Conservation (phyloP, 2,888 invertebrate genomes). For the Drosophila mettleri region DNA sequence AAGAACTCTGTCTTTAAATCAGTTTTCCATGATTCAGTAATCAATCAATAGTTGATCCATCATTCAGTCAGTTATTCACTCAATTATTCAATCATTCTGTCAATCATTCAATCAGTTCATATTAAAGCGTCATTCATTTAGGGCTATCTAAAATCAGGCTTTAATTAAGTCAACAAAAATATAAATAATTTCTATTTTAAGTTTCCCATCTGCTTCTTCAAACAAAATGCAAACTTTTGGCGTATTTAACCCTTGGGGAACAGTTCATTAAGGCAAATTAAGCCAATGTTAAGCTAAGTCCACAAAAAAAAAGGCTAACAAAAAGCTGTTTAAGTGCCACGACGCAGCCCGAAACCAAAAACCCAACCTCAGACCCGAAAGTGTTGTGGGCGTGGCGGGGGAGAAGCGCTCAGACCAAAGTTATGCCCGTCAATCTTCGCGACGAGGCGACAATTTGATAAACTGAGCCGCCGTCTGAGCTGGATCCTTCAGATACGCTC, state of each 20-base stretch:
- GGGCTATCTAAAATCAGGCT: neutral
- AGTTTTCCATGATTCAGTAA: no score
- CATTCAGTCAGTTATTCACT: no score
- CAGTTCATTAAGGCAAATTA: conserved; percentile 51
- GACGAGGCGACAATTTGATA: conserved; percentile 74
- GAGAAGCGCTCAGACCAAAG: conserved; percentile 35
- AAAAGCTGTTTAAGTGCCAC: conserved; percentile 21
- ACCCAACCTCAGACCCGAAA: neutral
- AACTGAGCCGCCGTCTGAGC: conserved; percentile 59
- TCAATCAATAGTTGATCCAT: no score
- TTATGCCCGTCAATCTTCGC: conserved; percentile 72
- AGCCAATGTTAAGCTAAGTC: conserved; percentile 28
- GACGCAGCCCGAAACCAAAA: conserved; percentile 4
- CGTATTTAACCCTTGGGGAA: neutral
- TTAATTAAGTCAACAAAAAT: neutral
- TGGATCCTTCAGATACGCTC: conserved; percentile 55
- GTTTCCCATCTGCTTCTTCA: neutral
- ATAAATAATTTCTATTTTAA: neutral
- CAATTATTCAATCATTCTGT: neutral
- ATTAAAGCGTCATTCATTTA: neutral
- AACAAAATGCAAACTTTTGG: neutral
- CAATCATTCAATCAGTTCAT: neutral
- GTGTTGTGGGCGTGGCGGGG: neutral
- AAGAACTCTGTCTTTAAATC: no score
- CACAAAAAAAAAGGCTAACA: conserved; percentile 11